A percentile compares a stretch with the other conserved stretches of the same genome.
phyloP scores from a whole-genome alignment of 2,113 vertebrate genomes.

The Hemichromis elongatus region DNA sequence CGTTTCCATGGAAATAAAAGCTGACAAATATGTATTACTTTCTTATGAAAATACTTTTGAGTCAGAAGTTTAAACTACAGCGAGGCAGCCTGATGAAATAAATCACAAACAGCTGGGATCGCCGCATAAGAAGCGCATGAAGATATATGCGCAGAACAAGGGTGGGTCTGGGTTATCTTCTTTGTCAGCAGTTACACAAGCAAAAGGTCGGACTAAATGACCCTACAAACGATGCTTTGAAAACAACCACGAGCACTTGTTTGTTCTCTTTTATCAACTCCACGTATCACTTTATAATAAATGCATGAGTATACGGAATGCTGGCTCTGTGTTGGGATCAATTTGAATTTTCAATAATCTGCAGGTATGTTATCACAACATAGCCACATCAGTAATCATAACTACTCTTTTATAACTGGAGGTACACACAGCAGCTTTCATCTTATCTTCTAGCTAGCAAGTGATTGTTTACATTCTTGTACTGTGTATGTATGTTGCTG shows the following conservation, averaged over 20 bases:
- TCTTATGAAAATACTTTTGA: neutral
- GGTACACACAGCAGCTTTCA: neutral
- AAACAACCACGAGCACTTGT: neutral
- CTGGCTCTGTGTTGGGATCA: neutral
- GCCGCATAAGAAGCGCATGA: neutral
- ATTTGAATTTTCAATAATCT: neutral
- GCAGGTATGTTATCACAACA: neutral
- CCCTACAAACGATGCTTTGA: neutral
- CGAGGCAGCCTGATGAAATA: neutral
- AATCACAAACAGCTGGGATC: neutral
- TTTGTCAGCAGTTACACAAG: neutral
- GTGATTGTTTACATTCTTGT: neutral
- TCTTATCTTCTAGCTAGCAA: neutral
- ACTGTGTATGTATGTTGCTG: neutral
- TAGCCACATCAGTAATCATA: neutral
- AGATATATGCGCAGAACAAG: neutral
- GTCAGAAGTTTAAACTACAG: neutral
- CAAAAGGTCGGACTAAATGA: neutral
- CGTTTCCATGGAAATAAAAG: neutral
- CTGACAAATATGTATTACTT: neutral
- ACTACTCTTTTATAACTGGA: neutral
- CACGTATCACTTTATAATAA: neutral
- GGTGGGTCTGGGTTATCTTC: neutral
- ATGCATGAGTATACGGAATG: neutral
- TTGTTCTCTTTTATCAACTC: neutral